Conservation (phyloP, 2,113 vertebrate species). For the Anolis sagrei region DNA sequence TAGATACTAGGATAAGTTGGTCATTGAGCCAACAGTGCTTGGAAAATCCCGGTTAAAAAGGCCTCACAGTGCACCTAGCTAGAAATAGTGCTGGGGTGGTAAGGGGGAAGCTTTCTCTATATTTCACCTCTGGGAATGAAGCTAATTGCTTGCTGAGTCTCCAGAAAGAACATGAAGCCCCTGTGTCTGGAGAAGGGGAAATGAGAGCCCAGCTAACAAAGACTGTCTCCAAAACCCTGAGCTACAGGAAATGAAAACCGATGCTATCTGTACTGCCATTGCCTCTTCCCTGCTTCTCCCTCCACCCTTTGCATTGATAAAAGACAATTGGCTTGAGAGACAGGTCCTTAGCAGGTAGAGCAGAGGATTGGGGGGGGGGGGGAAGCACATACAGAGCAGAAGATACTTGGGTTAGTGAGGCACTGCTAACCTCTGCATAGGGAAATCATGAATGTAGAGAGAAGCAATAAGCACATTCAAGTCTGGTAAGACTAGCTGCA, state of each 20-base stretch:
- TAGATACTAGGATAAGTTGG: not conserved
- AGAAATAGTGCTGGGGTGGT: not conserved
- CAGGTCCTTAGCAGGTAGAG: not conserved
- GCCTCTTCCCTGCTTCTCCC: not conserved
- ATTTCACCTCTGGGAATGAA: not conserved
- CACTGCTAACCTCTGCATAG: not conserved
- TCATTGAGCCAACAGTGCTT: not conserved
- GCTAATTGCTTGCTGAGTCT: not conserved
- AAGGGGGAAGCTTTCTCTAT: too few species aligned
- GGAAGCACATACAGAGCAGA: not conserved
- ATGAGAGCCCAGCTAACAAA: constrained; percentile 6
- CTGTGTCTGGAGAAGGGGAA: constrained; percentile 1
- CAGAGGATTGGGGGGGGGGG: not conserved
- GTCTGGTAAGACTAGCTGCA: not conserved
- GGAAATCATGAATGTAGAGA: not conserved
- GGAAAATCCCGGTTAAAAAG: not conserved
- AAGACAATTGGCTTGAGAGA: not conserved
- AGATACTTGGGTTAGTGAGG: not conserved
- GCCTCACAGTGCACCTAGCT: not conserved
- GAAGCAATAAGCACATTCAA: not conserved
- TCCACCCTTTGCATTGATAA: constrained; percentile 2
- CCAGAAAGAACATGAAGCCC: not conserved
- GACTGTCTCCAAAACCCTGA: constrained; percentile 9
- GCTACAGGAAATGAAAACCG: constrained; percentile 3
- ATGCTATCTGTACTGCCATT: not conserved